Percentiles rank a stretch among this genome's conserved stretches.
Evolutionary conservation across 2,888 invertebrate species (phyloP).

Genomic region (Peribatodes rhomboidaria): DNA sequence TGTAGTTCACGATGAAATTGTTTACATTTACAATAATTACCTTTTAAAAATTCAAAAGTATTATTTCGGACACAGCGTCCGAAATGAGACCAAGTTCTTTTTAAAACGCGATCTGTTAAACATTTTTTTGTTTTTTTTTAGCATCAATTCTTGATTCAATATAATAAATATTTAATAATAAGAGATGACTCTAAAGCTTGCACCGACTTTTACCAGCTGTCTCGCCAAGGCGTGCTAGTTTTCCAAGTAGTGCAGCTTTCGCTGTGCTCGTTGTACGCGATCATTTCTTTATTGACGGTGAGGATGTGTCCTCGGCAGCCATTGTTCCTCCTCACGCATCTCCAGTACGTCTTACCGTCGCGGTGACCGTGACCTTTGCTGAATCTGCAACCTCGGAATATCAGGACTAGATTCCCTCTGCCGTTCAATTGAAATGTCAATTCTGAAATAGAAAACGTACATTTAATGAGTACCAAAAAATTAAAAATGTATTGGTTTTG

Average conservation of each 20-base stretch:
- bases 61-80: too few relatives aligned
- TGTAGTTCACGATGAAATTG: too few relatives aligned
- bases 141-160: too few relatives aligned
- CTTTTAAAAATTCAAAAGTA: too few relatives aligned
- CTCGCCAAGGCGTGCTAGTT: background rate
- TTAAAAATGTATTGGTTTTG: too few relatives aligned
- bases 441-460: slow-evolving; percentile 26
- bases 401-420: slow-evolving; percentile 49
- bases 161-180: background rate
- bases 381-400: slow-evolving; percentile 53
- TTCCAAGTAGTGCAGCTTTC: slow-evolving; percentile 23
- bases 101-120: too few relatives aligned
- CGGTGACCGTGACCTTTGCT: slow-evolving; percentile 48
- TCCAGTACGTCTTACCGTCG: slow-evolving; percentile 52
- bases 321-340: slow-evolving; percentile 53
- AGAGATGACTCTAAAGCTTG: slow-evolving; percentile 4
- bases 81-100: too few relatives aligned
- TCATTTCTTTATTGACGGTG: slow-evolving; percentile 4
- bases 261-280: slow-evolving; percentile 24
- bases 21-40: too few relatives aligned
- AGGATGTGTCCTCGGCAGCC: slow-evolving; percentile 39
- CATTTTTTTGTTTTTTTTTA: too few relatives aligned
- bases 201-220: background rate
- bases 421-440: slow-evolving; percentile 41
- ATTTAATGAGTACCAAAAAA: background rate